Conservation (phyloP, 1,140 invertebrate species). For the Trissolcus basalis region DNA sequence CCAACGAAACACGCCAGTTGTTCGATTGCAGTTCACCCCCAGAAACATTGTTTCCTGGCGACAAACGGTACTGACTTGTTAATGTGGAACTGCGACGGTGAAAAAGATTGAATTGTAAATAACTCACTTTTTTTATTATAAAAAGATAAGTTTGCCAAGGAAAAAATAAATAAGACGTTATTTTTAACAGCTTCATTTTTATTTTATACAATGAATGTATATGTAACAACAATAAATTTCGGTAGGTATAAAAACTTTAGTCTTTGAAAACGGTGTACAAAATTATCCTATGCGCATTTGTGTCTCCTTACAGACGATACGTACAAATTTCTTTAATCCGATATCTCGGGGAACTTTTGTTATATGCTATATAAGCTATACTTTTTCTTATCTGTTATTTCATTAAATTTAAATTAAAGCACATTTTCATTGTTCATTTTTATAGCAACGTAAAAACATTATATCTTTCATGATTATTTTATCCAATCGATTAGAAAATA, state of each 20-base stretch:
- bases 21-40: slow-evolving; percentile 85
- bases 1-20: slow-evolving; percentile 64
- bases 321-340: too few relatives aligned
- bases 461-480: too few relatives aligned
- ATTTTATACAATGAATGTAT: slow-evolving; percentile 28
- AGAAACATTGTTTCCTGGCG: slow-evolving; percentile 80
- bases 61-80: slow-evolving; percentile 81
- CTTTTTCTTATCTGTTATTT: too few relatives aligned
- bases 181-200: slow-evolving; percentile 38
- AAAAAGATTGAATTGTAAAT: slow-evolving; percentile 17
- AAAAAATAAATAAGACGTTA: background rate
- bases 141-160: background rate
- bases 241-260: slow-evolving; percentile 27
- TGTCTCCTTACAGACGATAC: too few relatives aligned
- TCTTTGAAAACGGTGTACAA: slow-evolving; percentile 37
- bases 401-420: too few relatives aligned
- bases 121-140: background rate
- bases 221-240: slow-evolving; percentile 36
- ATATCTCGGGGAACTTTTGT: too few relatives aligned
- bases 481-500: too few relatives aligned
- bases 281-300: slow-evolving; percentile 35
- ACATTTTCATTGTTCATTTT: too few relatives aligned
- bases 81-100: slow-evolving; percentile 76
- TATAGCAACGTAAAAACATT: too few relatives aligned
- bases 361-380: too few relatives aligned